A percentile compares a stretch with the other conserved stretches of the same genome.
phyloP scores from a whole-genome alignment of 1,140 invertebrate genomes.

The Alviniconcha marisindica region DNA sequence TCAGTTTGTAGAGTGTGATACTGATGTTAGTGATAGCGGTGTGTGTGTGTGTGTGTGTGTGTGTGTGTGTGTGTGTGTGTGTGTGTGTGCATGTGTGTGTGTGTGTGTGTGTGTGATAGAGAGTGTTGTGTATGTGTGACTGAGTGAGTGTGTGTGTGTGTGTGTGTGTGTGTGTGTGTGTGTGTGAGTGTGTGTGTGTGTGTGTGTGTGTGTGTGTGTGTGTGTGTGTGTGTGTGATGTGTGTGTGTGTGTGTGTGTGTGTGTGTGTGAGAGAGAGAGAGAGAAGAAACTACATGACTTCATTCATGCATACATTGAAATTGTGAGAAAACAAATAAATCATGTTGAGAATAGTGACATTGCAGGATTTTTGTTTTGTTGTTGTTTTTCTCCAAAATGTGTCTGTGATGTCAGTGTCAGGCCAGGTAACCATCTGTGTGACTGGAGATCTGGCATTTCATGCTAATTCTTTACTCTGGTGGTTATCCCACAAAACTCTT shows the following conservation, averaged over 20 bases:
- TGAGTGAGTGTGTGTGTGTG: slow-evolving; percentile 31
- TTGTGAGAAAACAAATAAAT: too few relatives aligned
- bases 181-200: slow-evolving; percentile 16
- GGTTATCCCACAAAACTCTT: too few relatives aligned
- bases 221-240: slow-evolving; percentile 23
- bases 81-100: slow-evolving; percentile 23
- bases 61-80: slow-evolving; percentile 20
- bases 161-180: slow-evolving; percentile 13
- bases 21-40: too few relatives aligned
- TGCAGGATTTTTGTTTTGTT: too few relatives aligned
- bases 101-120: slow-evolving; percentile 32
- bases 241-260: not conserved
- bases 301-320: too few relatives aligned
- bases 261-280: not conserved
- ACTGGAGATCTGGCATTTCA: too few relatives aligned
- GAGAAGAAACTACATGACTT: not conserved
- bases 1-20: too few relatives aligned
- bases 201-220: slow-evolving; percentile 1
- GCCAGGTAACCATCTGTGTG: too few relatives aligned
- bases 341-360: too few relatives aligned
- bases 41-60: slow-evolving; percentile 28
- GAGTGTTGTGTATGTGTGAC: slow-evolving; percentile 20
- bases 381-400: too few relatives aligned
- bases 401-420: too few relatives aligned
- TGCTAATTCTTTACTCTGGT: too few relatives aligned